phyloP scores from a whole-genome alignment of 2,113 vertebrate species.

The Laticauda laticaudata region DNA sequence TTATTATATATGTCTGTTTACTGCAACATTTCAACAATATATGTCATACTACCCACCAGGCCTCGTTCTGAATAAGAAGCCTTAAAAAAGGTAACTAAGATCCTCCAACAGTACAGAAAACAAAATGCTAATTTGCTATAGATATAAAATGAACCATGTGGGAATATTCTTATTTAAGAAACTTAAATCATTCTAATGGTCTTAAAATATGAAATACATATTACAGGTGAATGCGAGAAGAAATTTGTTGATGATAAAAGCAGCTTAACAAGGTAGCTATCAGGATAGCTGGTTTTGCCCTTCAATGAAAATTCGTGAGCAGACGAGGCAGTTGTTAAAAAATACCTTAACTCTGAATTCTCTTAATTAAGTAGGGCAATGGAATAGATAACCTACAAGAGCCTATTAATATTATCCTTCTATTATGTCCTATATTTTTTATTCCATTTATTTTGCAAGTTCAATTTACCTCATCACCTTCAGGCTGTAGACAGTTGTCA shows the following conservation, averaged over 20 bases:
- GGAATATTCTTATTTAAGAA: neutral
- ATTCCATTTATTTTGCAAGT: fast-evolving
- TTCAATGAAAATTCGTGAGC: neutral
- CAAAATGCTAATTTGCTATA: neutral
- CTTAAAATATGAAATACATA: neutral
- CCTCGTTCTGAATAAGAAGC: neutral
- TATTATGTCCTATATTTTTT: neutral
- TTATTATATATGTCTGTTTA: fast-evolving
- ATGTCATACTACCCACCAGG: neutral
- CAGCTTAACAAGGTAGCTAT: neutral
- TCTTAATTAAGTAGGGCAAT: neutral
- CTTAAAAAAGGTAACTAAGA: neutral
- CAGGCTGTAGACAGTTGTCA: conserved; percentile 87
- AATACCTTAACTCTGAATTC: neutral
- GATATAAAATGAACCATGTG: neutral
- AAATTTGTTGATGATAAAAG: neutral
- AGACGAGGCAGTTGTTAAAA: neutral
- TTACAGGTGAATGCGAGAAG: neutral
- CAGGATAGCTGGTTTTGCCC: neutral
- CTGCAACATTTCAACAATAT: neutral
- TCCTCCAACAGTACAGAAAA: neutral
- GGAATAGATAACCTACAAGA: neutral
- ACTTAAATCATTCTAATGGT: neutral
- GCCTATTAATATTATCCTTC: neutral
- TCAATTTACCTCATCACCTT: conserved; percentile 92